Percentiles rank a stretch among this genome's conserved stretches.
Evolutionary conservation across 2,888 invertebrate species (phyloP).

Genomic region (Stegana nigrithorax): DNA sequence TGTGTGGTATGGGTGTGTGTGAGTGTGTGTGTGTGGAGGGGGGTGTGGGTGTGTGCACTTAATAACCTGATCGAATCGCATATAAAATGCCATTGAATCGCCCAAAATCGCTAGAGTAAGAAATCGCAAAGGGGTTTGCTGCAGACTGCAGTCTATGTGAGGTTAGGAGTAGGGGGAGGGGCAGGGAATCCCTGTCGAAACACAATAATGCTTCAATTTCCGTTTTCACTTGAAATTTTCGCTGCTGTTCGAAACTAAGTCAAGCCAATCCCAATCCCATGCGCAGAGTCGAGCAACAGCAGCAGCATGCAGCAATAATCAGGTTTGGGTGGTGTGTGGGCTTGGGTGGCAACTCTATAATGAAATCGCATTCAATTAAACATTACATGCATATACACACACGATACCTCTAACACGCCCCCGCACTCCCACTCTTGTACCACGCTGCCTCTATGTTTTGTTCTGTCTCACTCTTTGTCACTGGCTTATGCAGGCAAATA

Average conservation of each 20-base stretch:
- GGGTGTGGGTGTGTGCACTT: conserved; percentile 55
- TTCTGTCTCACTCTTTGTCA: too few species aligned
- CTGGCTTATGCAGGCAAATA: neutral
- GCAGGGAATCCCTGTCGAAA: conserved; percentile 56
- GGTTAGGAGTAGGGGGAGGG: too few species aligned
- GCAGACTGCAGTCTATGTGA: too few species aligned
- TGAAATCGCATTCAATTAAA: conserved; percentile 60
- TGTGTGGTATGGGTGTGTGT: neutral
- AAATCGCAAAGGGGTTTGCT: too few species aligned
- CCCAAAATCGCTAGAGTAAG: neutral
- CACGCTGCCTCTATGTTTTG: too few species aligned
- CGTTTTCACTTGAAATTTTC: conserved; percentile 38
- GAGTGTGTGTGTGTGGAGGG: conserved; percentile 11
- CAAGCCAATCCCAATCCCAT: neutral
- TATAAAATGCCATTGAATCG: conserved; percentile 52
- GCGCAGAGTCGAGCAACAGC: too few species aligned
- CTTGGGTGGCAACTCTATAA: conserved; percentile 32
- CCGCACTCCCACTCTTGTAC: too few species aligned
- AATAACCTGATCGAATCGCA: conserved; percentile 60
- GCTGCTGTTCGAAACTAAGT: too few species aligned
- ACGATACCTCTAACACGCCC: too few species aligned
- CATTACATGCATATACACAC: conserved; percentile 39
- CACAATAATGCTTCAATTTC: conserved; percentile 63
- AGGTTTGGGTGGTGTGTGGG: too few species aligned
- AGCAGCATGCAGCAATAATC: too few species aligned